phyloP scores from a whole-genome alignment of 2,888 invertebrate species.

The Watsonalla cultraria region DNA sequence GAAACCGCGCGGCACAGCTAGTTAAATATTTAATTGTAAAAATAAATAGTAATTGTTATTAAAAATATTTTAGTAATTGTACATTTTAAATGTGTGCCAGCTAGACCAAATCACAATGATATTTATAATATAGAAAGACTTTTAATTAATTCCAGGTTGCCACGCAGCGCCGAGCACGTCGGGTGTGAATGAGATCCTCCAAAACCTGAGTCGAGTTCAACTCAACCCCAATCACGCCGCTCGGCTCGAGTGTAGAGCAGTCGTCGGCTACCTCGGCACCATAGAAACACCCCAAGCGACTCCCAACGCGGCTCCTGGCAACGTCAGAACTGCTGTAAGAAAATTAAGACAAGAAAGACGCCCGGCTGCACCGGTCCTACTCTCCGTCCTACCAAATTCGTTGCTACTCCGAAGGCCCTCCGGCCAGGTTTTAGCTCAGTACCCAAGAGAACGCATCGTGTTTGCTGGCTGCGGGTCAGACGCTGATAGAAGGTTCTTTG shows the following conservation, averaged over 20 bases:
- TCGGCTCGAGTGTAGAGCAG: slow-evolving; percentile 86
- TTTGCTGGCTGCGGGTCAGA: slow-evolving; percentile 95
- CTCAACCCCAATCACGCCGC: slow-evolving; percentile 60
- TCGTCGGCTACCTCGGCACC: slow-evolving; percentile 96
- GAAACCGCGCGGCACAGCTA: no score
- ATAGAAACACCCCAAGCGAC: slow-evolving; percentile 96
- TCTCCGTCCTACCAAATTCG: slow-evolving; percentile 90
- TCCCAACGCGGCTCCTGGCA: slow-evolving; percentile 85
- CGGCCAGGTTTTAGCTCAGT: slow-evolving; percentile 90
- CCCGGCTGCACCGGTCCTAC: slow-evolving; percentile 89
- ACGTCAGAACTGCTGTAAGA: slow-evolving; percentile 92
- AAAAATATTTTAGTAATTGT: no score
- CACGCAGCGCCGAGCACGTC: slow-evolving; percentile 64
- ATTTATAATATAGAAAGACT: not conserved
- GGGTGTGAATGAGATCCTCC: slow-evolving; percentile 64
- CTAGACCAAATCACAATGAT: no score
- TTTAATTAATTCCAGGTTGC: slow-evolving; percentile 47
- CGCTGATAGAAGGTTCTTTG: slow-evolving; percentile 94
- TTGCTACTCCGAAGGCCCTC: slow-evolving; percentile 88
- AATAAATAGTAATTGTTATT: no score
- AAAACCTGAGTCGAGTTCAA: slow-evolving; percentile 60
- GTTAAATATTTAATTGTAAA: no score
- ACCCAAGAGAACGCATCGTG: slow-evolving; percentile 90
- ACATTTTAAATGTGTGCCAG: no score
- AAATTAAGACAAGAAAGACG: slow-evolving; percentile 93